Conservation (phyloP, 1,140 invertebrate genomes). For the Drosophila biarmipes region DNA sequence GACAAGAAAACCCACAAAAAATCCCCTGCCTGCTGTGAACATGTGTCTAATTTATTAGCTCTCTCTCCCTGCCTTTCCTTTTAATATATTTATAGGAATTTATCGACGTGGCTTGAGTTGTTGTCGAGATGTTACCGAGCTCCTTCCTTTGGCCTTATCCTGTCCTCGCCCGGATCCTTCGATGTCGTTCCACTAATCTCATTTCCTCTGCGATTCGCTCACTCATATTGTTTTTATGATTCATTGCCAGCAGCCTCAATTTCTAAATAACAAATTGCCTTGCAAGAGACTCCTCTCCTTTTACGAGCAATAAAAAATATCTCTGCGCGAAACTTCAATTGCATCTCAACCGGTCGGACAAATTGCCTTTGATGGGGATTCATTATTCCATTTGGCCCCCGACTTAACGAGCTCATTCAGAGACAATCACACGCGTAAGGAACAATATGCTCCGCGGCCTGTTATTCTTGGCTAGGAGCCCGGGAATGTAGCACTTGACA, state of each 20-base stretch:
- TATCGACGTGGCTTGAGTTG: conserved; percentile 33
- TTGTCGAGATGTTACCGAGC: conserved; percentile 3
- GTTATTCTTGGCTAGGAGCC: conserved; percentile 32
- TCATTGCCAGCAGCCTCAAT: conserved; percentile 19
- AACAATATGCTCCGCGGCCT: conserved; percentile 22
- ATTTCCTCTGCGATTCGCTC: conserved; percentile 12
- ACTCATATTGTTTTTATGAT: conserved; percentile 36
- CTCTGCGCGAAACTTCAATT: conserved; percentile 10
- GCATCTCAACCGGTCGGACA: conserved; percentile 15
- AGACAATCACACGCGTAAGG: conserved; percentile 56
- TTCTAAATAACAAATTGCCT: conserved; percentile 32
- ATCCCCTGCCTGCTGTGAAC: conserved; percentile 15
- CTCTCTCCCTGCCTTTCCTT: conserved; percentile 25
- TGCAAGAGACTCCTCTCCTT: background rate
- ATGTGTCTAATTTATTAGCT: conserved; percentile 70
- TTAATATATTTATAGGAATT: conserved; percentile 61
- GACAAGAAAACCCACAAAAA: conserved; percentile 13
- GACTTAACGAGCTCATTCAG: conserved; percentile 56
- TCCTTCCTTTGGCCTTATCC: conserved; percentile 15
- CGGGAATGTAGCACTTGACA: conserved; percentile 65
- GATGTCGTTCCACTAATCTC: conserved; percentile 37
- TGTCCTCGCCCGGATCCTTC: conserved; percentile 11
- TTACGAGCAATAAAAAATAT: conserved; percentile 24
- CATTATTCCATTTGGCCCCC: conserved; percentile 44
- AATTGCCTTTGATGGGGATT: conserved; percentile 43